Evolutionary conservation across 2,797 vertebrate species (phyloP).

Genomic region (Tamandua tetradactyla): DNA sequence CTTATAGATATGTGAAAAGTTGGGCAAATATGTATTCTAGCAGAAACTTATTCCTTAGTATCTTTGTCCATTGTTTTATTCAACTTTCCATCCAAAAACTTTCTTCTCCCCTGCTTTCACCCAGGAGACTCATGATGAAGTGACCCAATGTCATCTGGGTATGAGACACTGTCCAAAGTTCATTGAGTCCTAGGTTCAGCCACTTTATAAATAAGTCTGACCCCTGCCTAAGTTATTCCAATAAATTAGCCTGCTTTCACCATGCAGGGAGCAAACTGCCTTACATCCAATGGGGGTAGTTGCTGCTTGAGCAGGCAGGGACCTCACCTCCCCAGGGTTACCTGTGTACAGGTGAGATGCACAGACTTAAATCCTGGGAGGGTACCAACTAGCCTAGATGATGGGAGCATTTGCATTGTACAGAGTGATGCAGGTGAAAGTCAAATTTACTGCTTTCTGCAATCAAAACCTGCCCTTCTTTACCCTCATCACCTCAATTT

Average conservation of each 20-base stretch:
- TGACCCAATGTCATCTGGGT: not conserved
- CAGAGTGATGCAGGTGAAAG: not conserved
- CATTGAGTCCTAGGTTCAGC: too few species aligned
- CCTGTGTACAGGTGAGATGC: not conserved
- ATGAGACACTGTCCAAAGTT: not conserved
- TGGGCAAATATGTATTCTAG: not conserved
- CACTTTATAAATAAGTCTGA: not conserved
- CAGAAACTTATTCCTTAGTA: not conserved
- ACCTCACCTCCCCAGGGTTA: not conserved
- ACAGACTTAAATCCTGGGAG: not conserved
- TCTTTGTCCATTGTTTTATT: not conserved
- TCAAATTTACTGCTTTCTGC: not conserved
- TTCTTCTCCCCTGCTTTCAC: accelerated
- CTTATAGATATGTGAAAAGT: not conserved
- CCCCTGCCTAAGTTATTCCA: not conserved
- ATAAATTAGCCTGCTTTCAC: not conserved
- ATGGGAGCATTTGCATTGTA: not conserved
- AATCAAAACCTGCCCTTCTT: not conserved
- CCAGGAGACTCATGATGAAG: accelerated
- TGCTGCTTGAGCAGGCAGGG: not conserved
- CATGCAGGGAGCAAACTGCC: not conserved
- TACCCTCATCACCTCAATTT: not conserved
- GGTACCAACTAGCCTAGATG: too few species aligned
- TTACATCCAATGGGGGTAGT: not conserved
- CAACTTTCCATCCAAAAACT: not conserved